Percentiles rank a stretch among this genome's conserved stretches.
These are phyloP conservation scores for Lichenostomus cassidix DNA, from an alignment of 2,113 vertebrate genomes.

Conservation along the genomic window DNA sequence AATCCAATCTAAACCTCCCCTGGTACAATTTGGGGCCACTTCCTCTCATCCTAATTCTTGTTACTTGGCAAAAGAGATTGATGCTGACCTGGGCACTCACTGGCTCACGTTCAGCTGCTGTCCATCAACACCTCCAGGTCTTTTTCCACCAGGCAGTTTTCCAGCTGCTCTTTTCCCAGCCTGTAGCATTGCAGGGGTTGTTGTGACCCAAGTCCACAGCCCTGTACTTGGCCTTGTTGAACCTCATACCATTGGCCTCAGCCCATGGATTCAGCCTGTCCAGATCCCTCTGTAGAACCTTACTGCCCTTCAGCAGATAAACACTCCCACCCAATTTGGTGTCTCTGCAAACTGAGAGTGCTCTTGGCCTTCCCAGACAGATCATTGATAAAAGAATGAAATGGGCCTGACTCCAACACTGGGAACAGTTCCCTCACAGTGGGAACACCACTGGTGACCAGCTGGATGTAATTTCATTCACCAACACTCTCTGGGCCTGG, in stretches of 20 bases:
- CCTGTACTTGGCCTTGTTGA: neutral
- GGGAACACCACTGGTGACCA: neutral
- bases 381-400: neutral
- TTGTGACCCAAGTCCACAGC: neutral
- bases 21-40: neutral
- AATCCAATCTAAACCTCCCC: neutral
- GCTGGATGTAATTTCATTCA: neutral
- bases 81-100: neutral
- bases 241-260: neutral
- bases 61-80: neutral
- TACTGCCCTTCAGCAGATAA: neutral
- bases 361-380: neutral
- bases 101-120: neutral
- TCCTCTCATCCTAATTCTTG: neutral
- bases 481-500: neutral
- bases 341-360: neutral
- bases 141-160: neutral
- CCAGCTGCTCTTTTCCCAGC: neutral
- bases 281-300: neutral
- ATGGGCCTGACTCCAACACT: neutral
- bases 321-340: neutral
- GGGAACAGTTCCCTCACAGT: neutral
- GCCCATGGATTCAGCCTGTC: neutral
- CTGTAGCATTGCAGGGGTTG: neutral
- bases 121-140: neutral